Evolutionary conservation across 2,888 invertebrate genomes (phyloP).

Genomic region (Microchrysa polita): DNA sequence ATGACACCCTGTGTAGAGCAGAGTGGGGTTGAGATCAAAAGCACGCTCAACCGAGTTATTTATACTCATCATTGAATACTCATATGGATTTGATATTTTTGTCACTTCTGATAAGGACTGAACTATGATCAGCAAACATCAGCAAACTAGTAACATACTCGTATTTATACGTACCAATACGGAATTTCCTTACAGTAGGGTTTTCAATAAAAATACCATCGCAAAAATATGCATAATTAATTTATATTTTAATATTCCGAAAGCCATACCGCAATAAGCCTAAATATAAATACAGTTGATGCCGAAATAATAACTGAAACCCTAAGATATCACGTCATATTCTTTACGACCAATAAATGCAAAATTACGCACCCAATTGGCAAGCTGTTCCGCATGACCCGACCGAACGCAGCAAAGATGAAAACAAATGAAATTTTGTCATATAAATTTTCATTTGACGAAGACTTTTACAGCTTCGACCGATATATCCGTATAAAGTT

Average conservation of each 20-base stretch:
- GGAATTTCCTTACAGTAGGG: too few relatives aligned
- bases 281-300: background rate
- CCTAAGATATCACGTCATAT: background rate
- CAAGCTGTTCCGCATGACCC: background rate
- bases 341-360: conserved; percentile 3
- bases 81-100: too few relatives aligned
- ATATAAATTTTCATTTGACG: conserved; percentile 8
- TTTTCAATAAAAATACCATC: too few relatives aligned
- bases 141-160: too few relatives aligned
- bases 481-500: background rate
- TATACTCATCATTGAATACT: too few relatives aligned
- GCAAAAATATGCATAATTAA: too few relatives aligned
- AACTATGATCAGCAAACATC: too few relatives aligned
- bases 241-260: background rate
- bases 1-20: too few relatives aligned
- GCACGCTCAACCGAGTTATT: too few relatives aligned
- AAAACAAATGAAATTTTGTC: background rate
- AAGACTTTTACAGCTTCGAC: background rate
- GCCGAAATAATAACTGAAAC: background rate
- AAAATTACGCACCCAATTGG: background rate
- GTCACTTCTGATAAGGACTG: too few relatives aligned
- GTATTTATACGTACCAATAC: too few relatives aligned
- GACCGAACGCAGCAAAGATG: background rate
- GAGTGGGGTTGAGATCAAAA: too few relatives aligned
- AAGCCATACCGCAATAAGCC: background rate